Evolutionary conservation across 2,888 invertebrate genomes (phyloP).

Genomic region (Eristalinus sepulchralis): DNA sequence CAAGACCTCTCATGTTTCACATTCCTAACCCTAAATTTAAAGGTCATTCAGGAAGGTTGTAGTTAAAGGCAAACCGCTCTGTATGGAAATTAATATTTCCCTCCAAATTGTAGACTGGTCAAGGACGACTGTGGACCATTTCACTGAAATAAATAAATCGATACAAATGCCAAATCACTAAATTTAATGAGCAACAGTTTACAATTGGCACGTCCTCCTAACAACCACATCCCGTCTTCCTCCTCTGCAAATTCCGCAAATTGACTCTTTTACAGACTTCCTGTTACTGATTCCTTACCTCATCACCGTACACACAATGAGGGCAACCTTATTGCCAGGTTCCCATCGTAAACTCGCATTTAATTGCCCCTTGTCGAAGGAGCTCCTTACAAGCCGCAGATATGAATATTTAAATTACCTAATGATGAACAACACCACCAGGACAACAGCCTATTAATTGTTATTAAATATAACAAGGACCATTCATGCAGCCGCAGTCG

Average conservation of each 20-base stretch:
- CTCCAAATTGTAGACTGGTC: too few relatives aligned
- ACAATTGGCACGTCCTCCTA: neutral
- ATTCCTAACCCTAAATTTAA: too few relatives aligned
- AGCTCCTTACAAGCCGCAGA: neutral
- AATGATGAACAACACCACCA: conserved; percentile 37
- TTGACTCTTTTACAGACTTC: neutral
- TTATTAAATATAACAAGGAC: conserved; percentile 37
- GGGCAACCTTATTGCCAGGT: conserved; percentile 1
- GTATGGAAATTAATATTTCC: too few relatives aligned
- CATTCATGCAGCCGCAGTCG: neutral
- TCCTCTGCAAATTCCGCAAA: neutral
- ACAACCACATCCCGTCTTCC: neutral
- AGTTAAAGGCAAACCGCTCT: too few relatives aligned
- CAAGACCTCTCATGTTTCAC: too few relatives aligned
- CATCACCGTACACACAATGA: neutral
- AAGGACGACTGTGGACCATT: too few relatives aligned
- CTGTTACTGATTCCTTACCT: neutral
- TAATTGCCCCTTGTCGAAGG: conserved; percentile 20
- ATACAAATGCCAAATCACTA: too few relatives aligned
- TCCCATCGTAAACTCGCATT: conserved; percentile 34
- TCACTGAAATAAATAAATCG: too few relatives aligned
- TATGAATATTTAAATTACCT: conserved; percentile 24
- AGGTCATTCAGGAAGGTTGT: too few relatives aligned
- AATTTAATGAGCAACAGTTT: too few relatives aligned
- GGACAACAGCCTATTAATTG: conserved; percentile 28